phyloP scores from a whole-genome alignment of 2,888 invertebrate species.

The Megalurothrips usitatus region DNA sequence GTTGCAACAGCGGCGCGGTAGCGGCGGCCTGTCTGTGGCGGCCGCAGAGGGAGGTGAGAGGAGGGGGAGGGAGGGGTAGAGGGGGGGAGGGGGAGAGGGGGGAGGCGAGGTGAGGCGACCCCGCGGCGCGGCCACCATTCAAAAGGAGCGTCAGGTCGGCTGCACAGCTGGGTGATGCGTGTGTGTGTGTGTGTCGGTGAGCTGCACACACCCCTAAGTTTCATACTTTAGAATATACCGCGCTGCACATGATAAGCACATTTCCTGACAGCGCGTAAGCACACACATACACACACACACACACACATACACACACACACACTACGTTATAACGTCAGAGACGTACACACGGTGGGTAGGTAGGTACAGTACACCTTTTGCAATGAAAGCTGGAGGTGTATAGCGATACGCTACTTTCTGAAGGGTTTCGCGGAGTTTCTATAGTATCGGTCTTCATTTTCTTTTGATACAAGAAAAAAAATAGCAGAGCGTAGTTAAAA shows the following conservation, averaged over 20 bases:
- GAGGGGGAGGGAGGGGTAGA: not conserved
- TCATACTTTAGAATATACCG: not conserved
- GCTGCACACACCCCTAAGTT: not conserved
- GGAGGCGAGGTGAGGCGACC: constrained; percentile 39
- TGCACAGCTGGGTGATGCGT: constrained; percentile 39
- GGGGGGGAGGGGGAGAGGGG: not conserved
- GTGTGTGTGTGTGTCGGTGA: constrained; percentile 34
- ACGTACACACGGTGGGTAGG: not conserved
- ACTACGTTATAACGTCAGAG: constrained; percentile 5
- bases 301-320: constrained; percentile 38
- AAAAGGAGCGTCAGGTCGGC: constrained; percentile 12
- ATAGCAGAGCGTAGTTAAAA: no score
- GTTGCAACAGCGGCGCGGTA: constrained; percentile 39
- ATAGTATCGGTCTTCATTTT: no score
- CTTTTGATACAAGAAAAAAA: no score
- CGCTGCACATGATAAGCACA: not conserved
- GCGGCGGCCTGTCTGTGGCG: no score
- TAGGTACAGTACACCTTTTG: not conserved
- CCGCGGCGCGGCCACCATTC: constrained; percentile 37
- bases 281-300: constrained; percentile 32
- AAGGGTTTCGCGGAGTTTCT: no score
- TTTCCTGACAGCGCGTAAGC: constrained; percentile 15
- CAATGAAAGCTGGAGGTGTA: no score
- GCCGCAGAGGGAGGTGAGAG: not conserved
- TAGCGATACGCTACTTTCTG: no score